Percentiles rank a stretch among this genome's conserved stretches.
phyloP scores from a whole-genome alignment of 1,140 invertebrate genomes.

The Pseudomyrmex sp. region DNA sequence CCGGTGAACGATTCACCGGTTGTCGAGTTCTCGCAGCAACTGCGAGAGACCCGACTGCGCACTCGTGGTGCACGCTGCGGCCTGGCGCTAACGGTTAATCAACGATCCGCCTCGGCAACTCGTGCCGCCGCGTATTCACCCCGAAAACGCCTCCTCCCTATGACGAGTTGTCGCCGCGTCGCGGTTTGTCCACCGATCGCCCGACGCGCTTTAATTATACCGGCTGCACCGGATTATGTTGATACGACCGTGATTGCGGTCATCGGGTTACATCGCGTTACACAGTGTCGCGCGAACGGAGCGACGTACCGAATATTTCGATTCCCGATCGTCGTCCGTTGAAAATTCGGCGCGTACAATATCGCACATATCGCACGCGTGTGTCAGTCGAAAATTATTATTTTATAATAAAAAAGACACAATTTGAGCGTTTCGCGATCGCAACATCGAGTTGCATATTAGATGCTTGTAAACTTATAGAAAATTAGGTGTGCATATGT shows the following conservation, averaged over 20 bases:
- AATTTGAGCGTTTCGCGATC: no score
- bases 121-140: constrained; percentile 38
- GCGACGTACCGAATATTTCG: not conserved
- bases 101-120: constrained; percentile 50
- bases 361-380: no score
- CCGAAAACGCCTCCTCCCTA: constrained; percentile 38
- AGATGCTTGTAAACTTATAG: no score
- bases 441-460: no score
- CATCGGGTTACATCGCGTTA: constrained; percentile 40
- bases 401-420: no score
- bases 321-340: not conserved
- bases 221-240: constrained; percentile 46
- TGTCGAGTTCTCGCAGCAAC: constrained; percentile 24
- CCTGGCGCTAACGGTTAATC: constrained; percentile 50
- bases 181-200: constrained; percentile 53
- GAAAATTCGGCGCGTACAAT: not conserved
- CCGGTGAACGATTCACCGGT: constrained; percentile 12
- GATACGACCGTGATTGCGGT: constrained; percentile 48
- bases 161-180: constrained; percentile 52
- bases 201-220: constrained; percentile 54
- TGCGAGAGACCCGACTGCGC: constrained; percentile 19
- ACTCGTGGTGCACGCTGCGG: constrained; percentile 28
- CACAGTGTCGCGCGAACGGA: not conserved
- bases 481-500: no score
- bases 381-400: no score